Evolutionary conservation across 2,797 vertebrate species (phyloP), one percentile per base, ranked within the genome.

Genomic region (Rhinella marina): DNA sequence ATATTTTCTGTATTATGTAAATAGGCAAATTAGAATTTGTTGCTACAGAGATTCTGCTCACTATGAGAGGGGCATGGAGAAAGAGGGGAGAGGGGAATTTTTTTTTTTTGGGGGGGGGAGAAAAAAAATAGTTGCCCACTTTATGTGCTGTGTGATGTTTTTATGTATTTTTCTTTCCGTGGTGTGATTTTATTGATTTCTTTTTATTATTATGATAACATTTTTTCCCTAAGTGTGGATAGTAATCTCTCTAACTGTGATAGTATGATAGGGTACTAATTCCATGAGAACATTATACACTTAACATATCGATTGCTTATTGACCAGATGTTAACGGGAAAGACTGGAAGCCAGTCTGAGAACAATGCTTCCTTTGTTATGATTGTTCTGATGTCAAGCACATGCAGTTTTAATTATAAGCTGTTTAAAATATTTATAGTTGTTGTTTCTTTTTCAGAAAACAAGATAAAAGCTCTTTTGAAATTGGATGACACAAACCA

Each of bases 371-470:
- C 2, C 85, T 92, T 89, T 90, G 81, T 90, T 87, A 25, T 86
- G 91, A 81, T 76, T 86, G 81, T 90, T 92, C 92, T 92, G 16
- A 89, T 92, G 92, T 90, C 93, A 94, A 93, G 91, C 88, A 76
- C 92, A 94, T 93, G 88, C 94, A 94, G 93, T 93, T 95, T 95
- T 94, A 94, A 95, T 94, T 94, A 93, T 86, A 90, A 93, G 90
- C 90, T 91, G 81, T 86, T 93, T 95, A 91, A 94, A 95, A 95
- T 94, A 94, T 93, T 95, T 91, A 93, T 92, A 91, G 77, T 90
- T 88, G 86, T 90, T 90, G 84, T 93, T 93, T 88, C 90, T 92
- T 93, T 88, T 93, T 88, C 66, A 91, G 91, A 93, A 82, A 92
- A 91, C 75, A 91, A 93, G 92, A 94, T 92, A 93, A 93, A 94